A percentile compares a stretch with the other conserved stretches of the same genome.
Conservation (phyloP, 2,113 vertebrate genomes). For the Mus musculus region GRCm39 chr17:49700001-49700500, state of each 20-base stretch:
- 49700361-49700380: neutral
- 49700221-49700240: neutral
- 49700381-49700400: neutral
- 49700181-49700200: neutral
- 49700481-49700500: neutral
- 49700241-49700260: neutral
- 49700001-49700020: neutral
- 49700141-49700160: neutral
- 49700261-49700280: neutral
- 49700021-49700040: slow-evolving; percentile 56
- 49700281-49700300: neutral
- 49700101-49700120: neutral
- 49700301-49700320: neutral
- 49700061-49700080: neutral
- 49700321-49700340: neutral
- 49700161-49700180: neutral
- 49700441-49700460: neutral
- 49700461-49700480: neutral
- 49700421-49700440: neutral
- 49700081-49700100: neutral
- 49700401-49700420: neutral
- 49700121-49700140: neutral
- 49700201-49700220: too few relatives aligned
- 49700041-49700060: neutral
- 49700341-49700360: neutral